Conservation (phyloP, 2,888 invertebrate genomes). For the Uropetala carovei region DNA sequence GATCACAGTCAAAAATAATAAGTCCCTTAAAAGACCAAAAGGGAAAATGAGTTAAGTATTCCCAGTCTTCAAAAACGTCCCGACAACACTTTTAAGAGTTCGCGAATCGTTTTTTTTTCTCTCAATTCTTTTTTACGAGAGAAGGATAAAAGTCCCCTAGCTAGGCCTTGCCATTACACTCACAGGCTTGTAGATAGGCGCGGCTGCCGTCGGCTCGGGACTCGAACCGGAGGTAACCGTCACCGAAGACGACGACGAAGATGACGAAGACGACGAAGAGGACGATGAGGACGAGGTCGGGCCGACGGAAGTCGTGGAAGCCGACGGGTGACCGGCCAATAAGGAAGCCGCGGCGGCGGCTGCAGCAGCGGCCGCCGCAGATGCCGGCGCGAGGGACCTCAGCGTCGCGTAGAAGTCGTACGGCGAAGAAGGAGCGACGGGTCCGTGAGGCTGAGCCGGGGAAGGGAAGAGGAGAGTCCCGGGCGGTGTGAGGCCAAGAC, state of each 20-base stretch:
- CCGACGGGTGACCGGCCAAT: neutral
- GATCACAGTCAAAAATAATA: conserved; percentile 45
- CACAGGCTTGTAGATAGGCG: conserved; percentile 63
- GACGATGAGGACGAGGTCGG: conserved; percentile 38
- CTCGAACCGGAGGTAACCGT: conserved; percentile 47
- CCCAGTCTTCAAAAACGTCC: neutral
- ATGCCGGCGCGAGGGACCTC: conserved; percentile 73
- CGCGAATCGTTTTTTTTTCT: neutral
- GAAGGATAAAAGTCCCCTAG: neutral
- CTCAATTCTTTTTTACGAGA: neutral
- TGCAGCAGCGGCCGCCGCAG: conserved; percentile 57
- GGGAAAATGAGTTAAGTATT: neutral
- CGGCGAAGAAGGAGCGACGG: conserved; percentile 70
- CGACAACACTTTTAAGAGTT: neutral
- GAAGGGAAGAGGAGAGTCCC: conserved; percentile 66
- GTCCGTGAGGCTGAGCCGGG: conserved; percentile 68
- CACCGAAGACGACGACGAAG: conserved; percentile 16
- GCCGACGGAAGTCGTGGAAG: conserved; percentile 11
- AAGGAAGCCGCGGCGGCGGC: neutral
- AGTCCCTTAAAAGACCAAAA: neutral
- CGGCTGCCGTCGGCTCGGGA: conserved; percentile 43
- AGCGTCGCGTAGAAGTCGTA: conserved; percentile 77
- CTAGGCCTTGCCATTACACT: conserved; percentile 65
- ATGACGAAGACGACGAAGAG: conserved; percentile 8
- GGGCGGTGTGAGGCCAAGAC: conserved; percentile 19